Evolutionary conservation across 2,888 invertebrate species (phyloP), one percentile per base, ranked within the genome.

Genomic region (Hydropsyche betteni): DNA sequence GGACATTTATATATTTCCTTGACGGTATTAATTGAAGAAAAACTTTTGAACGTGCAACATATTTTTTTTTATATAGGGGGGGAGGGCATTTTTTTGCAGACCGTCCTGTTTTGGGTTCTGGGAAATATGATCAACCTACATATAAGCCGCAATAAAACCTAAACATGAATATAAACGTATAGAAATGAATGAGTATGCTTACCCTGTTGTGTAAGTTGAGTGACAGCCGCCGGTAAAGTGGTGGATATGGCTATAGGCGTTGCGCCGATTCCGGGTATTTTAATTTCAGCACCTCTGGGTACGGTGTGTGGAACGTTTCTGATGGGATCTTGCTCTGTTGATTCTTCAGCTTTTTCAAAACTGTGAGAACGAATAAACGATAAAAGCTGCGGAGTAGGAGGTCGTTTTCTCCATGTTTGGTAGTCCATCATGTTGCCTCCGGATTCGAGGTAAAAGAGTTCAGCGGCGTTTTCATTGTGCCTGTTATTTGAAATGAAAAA

Each of bases 351-450:
- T 79, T 89, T 88, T 81, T 91, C 91, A 81, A 93, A 88, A 77
- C 89, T 89, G 81, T 92, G 90, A 81, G 93, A 91, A 82, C 92
- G 92, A 81, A 94, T 86, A 84, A 94, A 95, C 74, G 91, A 89
- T 77, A 92, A 83, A 82, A 94, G 92, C 83, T 92, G 92, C 77
- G 92, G 90, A 80, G 91, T 90, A 76, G 93, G 91, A 80, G 94
- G 92, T 81, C 93, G 89, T 84, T 94, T 95, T 81, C 93, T 92
- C 93, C 95, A 97, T 80, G 90, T 88, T 81, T 91, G 90, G 85
- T 93, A 94, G 84, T 97, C 97, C 90, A 95, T 92, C 88, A 96
- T 91, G 86, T 95, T 94, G 79, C 95, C 94, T 81, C 93, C 93
- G 81, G 91, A 91, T 86, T 95, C 94, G 81, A 97, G 90, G 86